These are phyloP conservation scores for Iselma pallidipennis DNA, from an alignment of 2,888 invertebrate species.

Conservation along the genomic window DNA sequence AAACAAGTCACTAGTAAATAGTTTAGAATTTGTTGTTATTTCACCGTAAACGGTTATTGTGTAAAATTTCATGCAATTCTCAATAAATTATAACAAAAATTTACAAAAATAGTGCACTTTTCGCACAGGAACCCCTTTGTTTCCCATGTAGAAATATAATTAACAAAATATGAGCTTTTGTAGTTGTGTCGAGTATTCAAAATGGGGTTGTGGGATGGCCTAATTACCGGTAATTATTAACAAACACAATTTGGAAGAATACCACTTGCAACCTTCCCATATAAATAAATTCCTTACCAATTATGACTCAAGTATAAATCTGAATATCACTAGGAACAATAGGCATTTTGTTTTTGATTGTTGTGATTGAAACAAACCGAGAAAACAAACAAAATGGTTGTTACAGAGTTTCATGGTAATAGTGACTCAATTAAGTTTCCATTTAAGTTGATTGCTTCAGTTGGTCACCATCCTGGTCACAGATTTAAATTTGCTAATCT, in stretches of 20 bases:
- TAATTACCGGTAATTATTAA: background rate
- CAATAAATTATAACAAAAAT: too few species aligned
- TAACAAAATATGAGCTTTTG: too few species aligned
- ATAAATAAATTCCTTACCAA: background rate
- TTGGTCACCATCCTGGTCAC: background rate
- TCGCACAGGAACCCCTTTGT: too few species aligned
- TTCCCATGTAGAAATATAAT: too few species aligned
- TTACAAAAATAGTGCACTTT: too few species aligned
- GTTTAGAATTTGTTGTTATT: background rate
- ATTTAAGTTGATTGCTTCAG: background rate
- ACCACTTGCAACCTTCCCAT: background rate
- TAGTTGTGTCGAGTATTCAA: too few species aligned
- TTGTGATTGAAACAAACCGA: too few species aligned
- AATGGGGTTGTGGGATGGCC: too few species aligned
- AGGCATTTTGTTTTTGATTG: too few species aligned
- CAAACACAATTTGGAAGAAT: background rate
- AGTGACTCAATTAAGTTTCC: background rate
- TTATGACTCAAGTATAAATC: background rate
- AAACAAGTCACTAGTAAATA: background rate
- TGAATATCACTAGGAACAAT: background rate
- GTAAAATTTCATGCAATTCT: too few species aligned
- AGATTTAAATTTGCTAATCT: background rate
- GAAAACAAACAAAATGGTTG: background rate
- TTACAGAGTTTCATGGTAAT: background rate
- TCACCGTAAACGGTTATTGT: too few species aligned